Base-by-base conservation (phyloP, 2,888 invertebrate species). In the Aspidiotus rigidus region DNA sequence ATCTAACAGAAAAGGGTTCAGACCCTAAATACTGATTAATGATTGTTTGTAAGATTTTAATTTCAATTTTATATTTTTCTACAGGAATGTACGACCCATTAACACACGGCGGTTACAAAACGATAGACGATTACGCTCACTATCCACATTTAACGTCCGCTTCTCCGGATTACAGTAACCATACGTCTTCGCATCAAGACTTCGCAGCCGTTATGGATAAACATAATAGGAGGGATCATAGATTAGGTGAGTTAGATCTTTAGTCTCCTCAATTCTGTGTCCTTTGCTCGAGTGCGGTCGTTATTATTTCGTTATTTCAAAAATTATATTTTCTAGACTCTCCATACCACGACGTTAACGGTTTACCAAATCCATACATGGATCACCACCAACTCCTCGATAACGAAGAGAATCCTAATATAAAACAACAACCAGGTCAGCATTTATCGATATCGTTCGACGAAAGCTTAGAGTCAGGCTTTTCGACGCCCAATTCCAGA, bases 271-370 rank as follows among this genome's bases (percentile, higher is more conserved):
- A 49, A 49, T 49, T 49, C n/a, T 49, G 11, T 49, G 6, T 49
- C 3, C 49, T 49, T 49, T 49, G 6, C n/a, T 49, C n/a, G n/a
- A 13, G 49, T 44, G 49, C 54, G 5, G 17, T 40, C 54, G 55
- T n/a, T n/a, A n/a, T n/a, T n/a, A n/a, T n/a, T n/a, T 55, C 28
- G 28, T 28, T 3, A 28, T 28, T 28, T 28, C 28, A 28, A 28
- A n/a, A 28, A 28, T 69, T 71, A 71, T 74, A 75, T 75, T 74
- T 73, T 77, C 80, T 81, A 90, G 93, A 93, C 83, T 92, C 93
- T 72, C 91, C 92, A 75, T 94, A 93, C 84, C 90, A 90, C 79
- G 94, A 94, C 80, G 93, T 93, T 77, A 93, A 90, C 80, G 93
- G 93, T 73, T 83, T 94, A 76, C 91, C 91, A 64, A 90, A 91